Conservation (phyloP, 2,888 invertebrate genomes). For the Nipponacmea schrenckii region DNA sequence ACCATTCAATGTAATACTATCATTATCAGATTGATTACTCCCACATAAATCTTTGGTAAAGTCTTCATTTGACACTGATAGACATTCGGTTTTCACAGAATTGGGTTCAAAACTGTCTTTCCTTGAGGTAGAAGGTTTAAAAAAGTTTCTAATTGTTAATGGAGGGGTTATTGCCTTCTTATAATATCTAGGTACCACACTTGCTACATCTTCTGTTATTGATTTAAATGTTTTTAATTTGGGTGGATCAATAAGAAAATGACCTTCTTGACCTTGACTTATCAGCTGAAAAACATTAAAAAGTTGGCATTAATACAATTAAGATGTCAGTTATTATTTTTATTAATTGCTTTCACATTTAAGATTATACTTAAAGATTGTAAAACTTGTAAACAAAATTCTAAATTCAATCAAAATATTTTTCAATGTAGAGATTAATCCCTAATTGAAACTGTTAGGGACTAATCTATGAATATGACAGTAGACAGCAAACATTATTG, state of each 20-base stretch:
- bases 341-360: too few species aligned
- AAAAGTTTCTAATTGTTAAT: slow-evolving; percentile 61
- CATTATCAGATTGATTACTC: background rate
- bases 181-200: slow-evolving; percentile 47
- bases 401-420: too few species aligned
- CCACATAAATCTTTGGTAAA: background rate
- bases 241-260: background rate
- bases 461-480: too few species aligned
- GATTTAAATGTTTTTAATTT: slow-evolving; percentile 12
- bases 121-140: slow-evolving; percentile 40
- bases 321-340: too few species aligned
- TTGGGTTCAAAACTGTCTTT: background rate
- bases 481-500: too few species aligned
- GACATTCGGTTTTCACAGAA: background rate
- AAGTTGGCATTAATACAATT: too few species aligned
- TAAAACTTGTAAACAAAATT: too few species aligned
- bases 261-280: background rate
- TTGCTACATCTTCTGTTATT: slow-evolving; percentile 42
- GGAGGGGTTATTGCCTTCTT: slow-evolving; percentile 56
- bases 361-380: too few species aligned
- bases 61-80: background rate
- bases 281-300: background rate
- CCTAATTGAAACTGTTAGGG: too few species aligned
- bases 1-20: background rate
- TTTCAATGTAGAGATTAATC: too few species aligned